A percentile compares a stretch with the other conserved stretches of the same genome.
phyloP scores from a whole-genome alignment of 2,888 invertebrate species.

The Ypsolopha sequella region DNA sequence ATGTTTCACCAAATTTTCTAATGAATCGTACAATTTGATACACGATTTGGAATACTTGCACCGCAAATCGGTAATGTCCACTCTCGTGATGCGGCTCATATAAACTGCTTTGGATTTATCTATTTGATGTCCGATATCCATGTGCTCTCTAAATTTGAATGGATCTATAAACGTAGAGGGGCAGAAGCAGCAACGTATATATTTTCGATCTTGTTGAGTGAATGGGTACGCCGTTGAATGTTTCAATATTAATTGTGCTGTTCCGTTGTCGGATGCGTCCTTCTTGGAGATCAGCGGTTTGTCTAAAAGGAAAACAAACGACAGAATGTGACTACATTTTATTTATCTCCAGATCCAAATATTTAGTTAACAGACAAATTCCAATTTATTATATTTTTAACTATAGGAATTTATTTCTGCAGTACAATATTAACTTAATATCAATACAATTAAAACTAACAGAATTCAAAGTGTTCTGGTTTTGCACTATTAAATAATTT shows the following conservation, averaged over 20 bases:
- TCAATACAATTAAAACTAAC: no score
- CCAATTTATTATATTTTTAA: no score
- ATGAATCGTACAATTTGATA: neutral
- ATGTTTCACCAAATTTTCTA: constrained; percentile 7
- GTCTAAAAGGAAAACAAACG: neutral
- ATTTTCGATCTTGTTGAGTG: neutral
- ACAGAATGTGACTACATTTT: no score
- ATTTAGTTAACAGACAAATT: no score
- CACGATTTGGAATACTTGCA: neutral
- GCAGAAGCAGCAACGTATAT: constrained; percentile 2
- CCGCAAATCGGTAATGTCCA: constrained; percentile 1
- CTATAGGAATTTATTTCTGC: no score
- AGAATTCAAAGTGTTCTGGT: no score
- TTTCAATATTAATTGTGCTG: neutral
- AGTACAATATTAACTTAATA: no score
- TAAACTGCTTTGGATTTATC: neutral
- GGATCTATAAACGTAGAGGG: neutral
- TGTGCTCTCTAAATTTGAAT: neutral
- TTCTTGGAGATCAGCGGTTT: neutral
- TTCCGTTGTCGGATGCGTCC: neutral
- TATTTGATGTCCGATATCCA: neutral
- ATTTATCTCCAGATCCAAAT: no score
- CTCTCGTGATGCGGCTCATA: neutral
- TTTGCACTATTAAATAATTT: no score
- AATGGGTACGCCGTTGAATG: constrained; percentile 4